These are phyloP conservation scores for Saccostrea cuccullata DNA, from an alignment of 1,140 invertebrate genomes.

Conservation along the genomic window DNA sequence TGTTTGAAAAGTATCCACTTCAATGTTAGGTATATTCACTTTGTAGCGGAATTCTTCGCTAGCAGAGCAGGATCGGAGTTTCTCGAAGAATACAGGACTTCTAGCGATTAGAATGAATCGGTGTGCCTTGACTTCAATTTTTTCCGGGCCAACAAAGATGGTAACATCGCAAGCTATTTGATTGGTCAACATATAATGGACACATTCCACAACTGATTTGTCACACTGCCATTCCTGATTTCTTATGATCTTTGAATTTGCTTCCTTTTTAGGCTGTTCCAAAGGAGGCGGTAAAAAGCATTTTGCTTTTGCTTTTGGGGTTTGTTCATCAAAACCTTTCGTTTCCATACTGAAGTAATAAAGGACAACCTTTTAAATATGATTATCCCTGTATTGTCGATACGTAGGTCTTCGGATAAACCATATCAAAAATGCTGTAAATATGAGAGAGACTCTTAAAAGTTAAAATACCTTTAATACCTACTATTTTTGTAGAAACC, in stretches of 20 bases:
- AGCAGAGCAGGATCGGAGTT: conserved; percentile 84
- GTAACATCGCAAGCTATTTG: conserved; percentile 58
- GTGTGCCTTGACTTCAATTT: conserved; percentile 85
- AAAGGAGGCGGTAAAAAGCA: too few relatives aligned
- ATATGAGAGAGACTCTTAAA: too few relatives aligned
- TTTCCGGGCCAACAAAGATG: conserved; percentile 71
- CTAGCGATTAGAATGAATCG: conserved; percentile 89
- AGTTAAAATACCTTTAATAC: too few relatives aligned
- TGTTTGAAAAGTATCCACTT: conserved; percentile 82
- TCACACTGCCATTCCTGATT: conserved; percentile 53
- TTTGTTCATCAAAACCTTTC: neutral
- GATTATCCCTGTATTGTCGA: too few relatives aligned
- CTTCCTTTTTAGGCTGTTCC: neutral
- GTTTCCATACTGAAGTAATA: neutral
- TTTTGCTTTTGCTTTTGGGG: neutral
- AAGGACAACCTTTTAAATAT: too few relatives aligned
- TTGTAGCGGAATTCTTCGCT: conserved; percentile 81
- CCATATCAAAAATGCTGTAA: too few relatives aligned
- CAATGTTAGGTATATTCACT: conserved; percentile 88
- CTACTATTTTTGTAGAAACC: too few relatives aligned
- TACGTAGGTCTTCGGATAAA: too few relatives aligned
- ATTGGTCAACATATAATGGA: conserved; percentile 61
- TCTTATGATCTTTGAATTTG: neutral
- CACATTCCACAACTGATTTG: conserved; percentile 55
- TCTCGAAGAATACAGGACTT: conserved; percentile 90